These are phyloP conservation scores for Pollenia amentaria DNA, from an alignment of 2,888 invertebrate species.

Conservation along the genomic window DNA sequence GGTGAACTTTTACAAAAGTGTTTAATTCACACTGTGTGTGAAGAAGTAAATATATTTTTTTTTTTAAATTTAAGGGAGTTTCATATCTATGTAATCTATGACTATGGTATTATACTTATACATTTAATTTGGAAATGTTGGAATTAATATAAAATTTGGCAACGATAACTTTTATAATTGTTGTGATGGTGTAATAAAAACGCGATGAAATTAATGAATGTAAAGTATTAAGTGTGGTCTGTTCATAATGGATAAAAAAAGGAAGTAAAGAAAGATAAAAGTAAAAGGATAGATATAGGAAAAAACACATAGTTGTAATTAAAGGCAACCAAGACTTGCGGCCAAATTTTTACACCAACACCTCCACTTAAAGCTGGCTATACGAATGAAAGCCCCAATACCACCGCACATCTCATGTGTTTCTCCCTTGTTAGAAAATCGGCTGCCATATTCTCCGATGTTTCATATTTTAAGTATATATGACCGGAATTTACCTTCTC, in stretches of 20 bases:
- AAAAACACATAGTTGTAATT: background rate
- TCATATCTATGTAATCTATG: no score
- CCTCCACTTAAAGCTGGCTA: conserved; percentile 48
- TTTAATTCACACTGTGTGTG: no score
- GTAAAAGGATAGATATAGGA: background rate
- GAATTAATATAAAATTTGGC: no score
- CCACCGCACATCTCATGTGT: conserved; percentile 12
- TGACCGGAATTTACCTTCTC: conserved; percentile 23
- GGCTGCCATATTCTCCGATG: conserved; percentile 12
- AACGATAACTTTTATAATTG: no score
- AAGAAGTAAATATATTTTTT: no score
- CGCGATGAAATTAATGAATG: background rate
- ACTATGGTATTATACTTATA: no score
- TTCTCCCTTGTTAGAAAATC: conserved; percentile 36
- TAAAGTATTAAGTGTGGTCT: background rate
- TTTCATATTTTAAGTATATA: background rate
- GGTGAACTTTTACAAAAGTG: no score
- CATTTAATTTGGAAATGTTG: no score
- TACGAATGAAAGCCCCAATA: conserved; percentile 9
- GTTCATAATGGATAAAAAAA: background rate
- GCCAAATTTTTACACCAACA: conserved; percentile 51
- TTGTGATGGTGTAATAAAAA: background rate
- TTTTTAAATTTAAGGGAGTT: no score
- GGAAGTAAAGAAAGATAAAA: background rate
- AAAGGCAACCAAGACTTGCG: background rate